These are phyloP conservation scores for Saccostrea echinata DNA, from an alignment of 1,140 invertebrate genomes.

Conservation along the genomic window DNA sequence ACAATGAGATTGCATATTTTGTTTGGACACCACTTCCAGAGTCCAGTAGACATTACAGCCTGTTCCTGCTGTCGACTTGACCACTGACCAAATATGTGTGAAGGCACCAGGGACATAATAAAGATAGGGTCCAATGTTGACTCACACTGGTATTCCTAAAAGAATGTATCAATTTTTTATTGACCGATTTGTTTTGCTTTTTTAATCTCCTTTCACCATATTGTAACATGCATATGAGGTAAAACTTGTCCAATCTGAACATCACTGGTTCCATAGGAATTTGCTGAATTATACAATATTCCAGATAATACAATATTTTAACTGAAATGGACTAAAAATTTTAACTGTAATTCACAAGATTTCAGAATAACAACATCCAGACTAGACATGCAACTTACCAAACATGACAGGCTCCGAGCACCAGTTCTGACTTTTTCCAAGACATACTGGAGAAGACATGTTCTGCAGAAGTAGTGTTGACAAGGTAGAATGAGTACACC, in stretches of 20 bases:
- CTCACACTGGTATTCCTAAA: background rate
- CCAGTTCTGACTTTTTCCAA: background rate
- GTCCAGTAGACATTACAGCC: background rate
- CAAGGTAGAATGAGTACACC: background rate
- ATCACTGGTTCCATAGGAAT: no score
- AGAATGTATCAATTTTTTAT: background rate
- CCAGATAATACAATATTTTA: no score
- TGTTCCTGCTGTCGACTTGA: background rate
- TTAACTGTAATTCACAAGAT: no score
- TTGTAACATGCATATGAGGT: no score
- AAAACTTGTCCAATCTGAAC: no score
- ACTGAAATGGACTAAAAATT: no score
- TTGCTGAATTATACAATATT: no score
- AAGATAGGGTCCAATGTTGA: background rate
- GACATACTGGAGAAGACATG: background rate
- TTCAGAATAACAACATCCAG: no score
- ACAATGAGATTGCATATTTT: background rate
- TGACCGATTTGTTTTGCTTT: background rate
- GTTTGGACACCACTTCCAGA: conserved; percentile 10
- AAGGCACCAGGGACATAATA: background rate
- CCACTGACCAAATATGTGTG: background rate
- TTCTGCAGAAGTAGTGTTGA: background rate
- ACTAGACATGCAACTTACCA: background rate
- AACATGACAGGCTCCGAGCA: background rate
- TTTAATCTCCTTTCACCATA: no score